phyloP scores from a whole-genome alignment of 2,113 vertebrate genomes.

The Phalacrocorax pelagicus region DNA sequence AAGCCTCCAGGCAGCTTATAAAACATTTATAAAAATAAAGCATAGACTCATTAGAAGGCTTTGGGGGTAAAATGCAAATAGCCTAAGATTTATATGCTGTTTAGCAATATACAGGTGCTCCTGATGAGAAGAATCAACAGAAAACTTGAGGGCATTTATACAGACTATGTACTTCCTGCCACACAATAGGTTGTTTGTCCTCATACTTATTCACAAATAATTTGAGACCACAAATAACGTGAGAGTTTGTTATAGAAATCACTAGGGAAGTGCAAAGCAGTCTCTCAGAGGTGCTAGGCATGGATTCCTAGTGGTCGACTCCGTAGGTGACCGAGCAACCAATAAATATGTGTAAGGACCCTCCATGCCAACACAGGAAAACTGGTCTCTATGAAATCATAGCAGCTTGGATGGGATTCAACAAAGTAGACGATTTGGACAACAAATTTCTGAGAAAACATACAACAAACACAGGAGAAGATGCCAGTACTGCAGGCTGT shows the following conservation, averaged over 20 bases:
- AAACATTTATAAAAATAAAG: slow-evolving; percentile 34
- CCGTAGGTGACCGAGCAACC: neutral
- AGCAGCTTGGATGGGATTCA: neutral
- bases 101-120: slow-evolving; percentile 30
- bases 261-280: neutral
- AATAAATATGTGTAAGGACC: neutral
- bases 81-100: neutral
- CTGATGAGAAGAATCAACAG: neutral
- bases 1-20: slow-evolving; percentile 13
- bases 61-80: slow-evolving; percentile 33
- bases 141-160: slow-evolving; percentile 43
- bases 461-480: neutral
- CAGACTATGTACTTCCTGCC: neutral
- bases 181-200: slow-evolving; percentile 27
- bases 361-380: neutral
- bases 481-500: neutral
- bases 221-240: neutral
- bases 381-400: neutral
- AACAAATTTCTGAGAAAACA: neutral
- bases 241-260: neutral
- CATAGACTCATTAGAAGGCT: slow-evolving; percentile 39
- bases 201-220: neutral
- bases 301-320: neutral
- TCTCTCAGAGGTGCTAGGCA: neutral
- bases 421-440: fast-evolving